These are phyloP conservation scores for Stichopus chloronotus DNA, from an alignment of 35 echinoderm and acorn worm genomes.

Conservation along the genomic window DNA sequence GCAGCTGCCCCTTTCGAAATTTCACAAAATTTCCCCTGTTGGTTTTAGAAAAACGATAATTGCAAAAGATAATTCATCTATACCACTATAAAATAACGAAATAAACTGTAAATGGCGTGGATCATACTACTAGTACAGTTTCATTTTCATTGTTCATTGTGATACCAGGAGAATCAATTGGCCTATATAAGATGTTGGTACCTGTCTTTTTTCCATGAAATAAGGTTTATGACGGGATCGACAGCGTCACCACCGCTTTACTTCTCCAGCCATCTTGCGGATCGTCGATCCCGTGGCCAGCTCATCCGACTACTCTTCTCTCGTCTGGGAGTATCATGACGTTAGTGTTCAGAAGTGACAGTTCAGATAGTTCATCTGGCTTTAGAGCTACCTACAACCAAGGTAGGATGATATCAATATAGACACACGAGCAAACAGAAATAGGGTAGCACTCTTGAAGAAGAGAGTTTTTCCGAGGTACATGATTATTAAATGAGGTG, in stretches of 20 bases:
- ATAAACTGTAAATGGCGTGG: no score
- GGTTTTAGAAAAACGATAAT: no score
- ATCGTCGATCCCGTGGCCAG: not conserved
- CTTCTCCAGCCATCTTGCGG: not conserved
- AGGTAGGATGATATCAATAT: not conserved
- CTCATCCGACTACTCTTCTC: not conserved
- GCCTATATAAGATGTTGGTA: no score
- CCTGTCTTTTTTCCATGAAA: not conserved
- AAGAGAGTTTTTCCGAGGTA: no score
- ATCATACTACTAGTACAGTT: no score
- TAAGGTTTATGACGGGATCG: not conserved
- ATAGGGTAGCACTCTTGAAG: no score
- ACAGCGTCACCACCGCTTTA: not conserved
- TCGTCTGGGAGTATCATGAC: conserved; percentile 12
- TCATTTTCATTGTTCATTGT: not conserved
- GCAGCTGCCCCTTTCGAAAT: no score
- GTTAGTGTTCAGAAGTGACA: not conserved
- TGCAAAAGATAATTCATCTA: no score
- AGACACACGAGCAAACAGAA: no score
- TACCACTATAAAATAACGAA: no score
- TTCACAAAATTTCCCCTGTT: no score
- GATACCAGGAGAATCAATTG: not conserved
- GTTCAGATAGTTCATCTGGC: not conserved
- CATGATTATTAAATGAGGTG: no score
- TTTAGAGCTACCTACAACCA: not conserved